A percentile compares a stretch with the other conserved stretches of the same genome.
phyloP scores from a whole-genome alignment of 2,797 vertebrate species.

The Lagodon rhomboides region DNA sequence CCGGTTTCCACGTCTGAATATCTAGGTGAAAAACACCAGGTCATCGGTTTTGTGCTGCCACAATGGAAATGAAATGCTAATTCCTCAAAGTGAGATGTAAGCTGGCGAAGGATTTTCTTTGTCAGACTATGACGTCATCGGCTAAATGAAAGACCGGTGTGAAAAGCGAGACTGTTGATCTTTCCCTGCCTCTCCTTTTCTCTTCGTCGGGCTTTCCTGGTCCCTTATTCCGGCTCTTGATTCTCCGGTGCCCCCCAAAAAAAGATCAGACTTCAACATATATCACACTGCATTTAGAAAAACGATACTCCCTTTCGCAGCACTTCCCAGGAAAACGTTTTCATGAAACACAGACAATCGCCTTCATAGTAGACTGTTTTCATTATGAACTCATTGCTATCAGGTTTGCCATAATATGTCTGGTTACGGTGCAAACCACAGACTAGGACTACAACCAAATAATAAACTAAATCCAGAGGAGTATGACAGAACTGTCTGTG shows the following conservation, averaged over 20 bases:
- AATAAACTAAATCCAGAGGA: slow-evolving; percentile 53
- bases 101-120: slow-evolving; percentile 16
- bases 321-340: slow-evolving; percentile 31
- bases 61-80: slow-evolving; percentile 60
- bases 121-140: slow-evolving; percentile 38
- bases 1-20: slow-evolving; percentile 56
- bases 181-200: slow-evolving; percentile 13
- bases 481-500: slow-evolving; percentile 44
- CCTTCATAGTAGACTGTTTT: slow-evolving; percentile 43
- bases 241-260: neutral
- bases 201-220: slow-evolving; percentile 16
- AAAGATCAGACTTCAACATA: neutral
- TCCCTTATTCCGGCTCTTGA: slow-evolving; percentile 1
- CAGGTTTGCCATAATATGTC: slow-evolving; percentile 36
- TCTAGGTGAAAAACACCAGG: slow-evolving; percentile 49
- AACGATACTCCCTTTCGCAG: slow-evolving; percentile 8
- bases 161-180: slow-evolving; percentile 50
- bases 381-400: slow-evolving; percentile 50
- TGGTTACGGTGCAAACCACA: slow-evolving; percentile 46
- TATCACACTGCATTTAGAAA: neutral
- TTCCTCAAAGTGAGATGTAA: slow-evolving; percentile 33
- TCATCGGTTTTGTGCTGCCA: slow-evolving; percentile 39
- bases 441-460: slow-evolving; percentile 31
- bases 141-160: slow-evolving; percentile 30
- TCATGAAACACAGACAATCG: slow-evolving; percentile 26